A percentile compares a stretch with the other conserved stretches of the same genome.
phyloP scores from a whole-genome alignment of 2,797 vertebrate genomes.

The Coilia nasus region DNA sequence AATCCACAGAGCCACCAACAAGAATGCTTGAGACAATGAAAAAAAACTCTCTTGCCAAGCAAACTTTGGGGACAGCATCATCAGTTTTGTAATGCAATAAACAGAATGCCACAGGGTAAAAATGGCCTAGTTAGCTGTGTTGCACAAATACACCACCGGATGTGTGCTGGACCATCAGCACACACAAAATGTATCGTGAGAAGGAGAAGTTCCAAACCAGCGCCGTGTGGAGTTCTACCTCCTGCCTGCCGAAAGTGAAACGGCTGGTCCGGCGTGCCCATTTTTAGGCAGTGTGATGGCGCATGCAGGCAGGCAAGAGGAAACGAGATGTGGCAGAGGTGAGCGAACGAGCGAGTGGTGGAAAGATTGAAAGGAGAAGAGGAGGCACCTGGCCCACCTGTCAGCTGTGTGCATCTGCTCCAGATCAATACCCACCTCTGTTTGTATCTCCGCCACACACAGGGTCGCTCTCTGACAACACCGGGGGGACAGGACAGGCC shows the following conservation, averaged over 20 bases:
- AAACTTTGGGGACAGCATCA: background rate
- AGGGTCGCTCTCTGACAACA: constrained; percentile 16
- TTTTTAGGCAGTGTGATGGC: background rate
- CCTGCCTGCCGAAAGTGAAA: background rate
- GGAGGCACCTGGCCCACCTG: constrained; percentile 14
- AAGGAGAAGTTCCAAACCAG: background rate
- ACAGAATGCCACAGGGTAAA: background rate
- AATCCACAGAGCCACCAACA: background rate
- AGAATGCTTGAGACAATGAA: background rate
- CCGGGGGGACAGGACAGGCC: background rate
- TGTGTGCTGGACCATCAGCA: background rate
- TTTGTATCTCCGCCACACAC: constrained; percentile 16
- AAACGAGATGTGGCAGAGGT: background rate
- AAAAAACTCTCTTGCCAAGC: no score
- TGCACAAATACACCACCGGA: background rate
- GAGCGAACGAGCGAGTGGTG: background rate
- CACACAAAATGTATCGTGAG: background rate
- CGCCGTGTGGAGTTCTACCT: background rate
- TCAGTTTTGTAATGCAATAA: background rate
- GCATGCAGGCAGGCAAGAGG: background rate
- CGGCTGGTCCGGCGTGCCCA: background rate
- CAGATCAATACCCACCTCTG: constrained; percentile 10
- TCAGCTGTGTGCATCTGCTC: constrained; percentile 21
- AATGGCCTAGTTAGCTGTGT: background rate
- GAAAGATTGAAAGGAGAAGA: constrained; percentile 19